These are phyloP conservation scores for Typhlichthys subterraneus DNA, from an alignment of 2,797 vertebrate genomes.

Conservation along the genomic window DNA sequence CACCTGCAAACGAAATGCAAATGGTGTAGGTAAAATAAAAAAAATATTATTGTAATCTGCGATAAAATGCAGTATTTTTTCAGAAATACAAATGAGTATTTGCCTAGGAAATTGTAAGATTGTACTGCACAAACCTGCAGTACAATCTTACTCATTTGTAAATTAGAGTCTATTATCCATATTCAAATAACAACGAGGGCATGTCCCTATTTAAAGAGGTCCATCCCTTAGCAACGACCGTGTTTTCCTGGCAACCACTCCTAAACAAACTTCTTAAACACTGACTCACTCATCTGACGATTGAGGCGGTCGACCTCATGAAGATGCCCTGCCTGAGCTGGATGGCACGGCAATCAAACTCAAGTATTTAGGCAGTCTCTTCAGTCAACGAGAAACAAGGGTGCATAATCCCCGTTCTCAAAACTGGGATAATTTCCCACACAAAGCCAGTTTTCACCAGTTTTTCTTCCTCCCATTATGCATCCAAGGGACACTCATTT, in stretches of 20 bases:
- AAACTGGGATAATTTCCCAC: constrained; percentile 36
- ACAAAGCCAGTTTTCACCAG: constrained; percentile 34
- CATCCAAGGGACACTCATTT: constrained; percentile 69
- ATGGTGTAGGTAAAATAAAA: too few species aligned
- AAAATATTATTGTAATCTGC: too few species aligned
- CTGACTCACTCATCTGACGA: constrained; percentile 54
- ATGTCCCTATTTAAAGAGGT: constrained; percentile 48
- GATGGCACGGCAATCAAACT: constrained; percentile 41
- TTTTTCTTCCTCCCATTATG: constrained; percentile 59
- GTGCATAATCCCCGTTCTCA: constrained; percentile 30
- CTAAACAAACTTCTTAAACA: constrained; percentile 66
- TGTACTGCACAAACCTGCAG: not conserved
- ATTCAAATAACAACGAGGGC: constrained; percentile 46
- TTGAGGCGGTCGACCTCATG: constrained; percentile 23
- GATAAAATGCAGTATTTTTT: constrained; percentile 6
- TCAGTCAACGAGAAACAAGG: constrained; percentile 40
- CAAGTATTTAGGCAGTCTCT: constrained; percentile 41
- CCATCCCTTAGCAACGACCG: constrained; percentile 52
- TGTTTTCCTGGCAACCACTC: constrained; percentile 76
- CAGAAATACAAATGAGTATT: too few species aligned
- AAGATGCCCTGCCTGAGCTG: constrained; percentile 24
- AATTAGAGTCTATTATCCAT: constrained; percentile 40
- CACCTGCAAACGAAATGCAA: too few species aligned
- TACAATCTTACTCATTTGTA: constrained; percentile 32
- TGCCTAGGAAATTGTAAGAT: too few species aligned